Conservation (phyloP, 2,113 vertebrate species). For the Eurystomus gularis region DNA sequence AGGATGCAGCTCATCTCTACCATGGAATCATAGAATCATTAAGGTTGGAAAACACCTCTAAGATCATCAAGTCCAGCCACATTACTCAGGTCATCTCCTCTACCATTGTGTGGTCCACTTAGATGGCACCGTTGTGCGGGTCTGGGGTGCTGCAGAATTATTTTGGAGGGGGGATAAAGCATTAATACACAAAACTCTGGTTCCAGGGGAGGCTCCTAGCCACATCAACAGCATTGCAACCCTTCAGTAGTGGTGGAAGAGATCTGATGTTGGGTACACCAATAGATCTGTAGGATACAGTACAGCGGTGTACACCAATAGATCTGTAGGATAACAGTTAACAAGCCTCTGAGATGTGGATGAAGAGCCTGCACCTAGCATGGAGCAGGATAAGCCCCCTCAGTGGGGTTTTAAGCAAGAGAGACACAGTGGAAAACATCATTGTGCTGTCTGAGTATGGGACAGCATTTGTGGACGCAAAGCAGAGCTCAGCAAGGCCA, state of each 20-base stretch:
- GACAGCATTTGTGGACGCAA: neutral
- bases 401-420: neutral
- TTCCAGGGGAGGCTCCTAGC: neutral
- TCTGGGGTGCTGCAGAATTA: neutral
- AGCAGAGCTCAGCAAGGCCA: neutral
- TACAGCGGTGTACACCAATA: no score
- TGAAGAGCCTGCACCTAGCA: neutral
- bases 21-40: neutral
- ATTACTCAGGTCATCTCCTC: neutral
- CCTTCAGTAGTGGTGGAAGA: neutral
- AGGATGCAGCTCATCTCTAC: neutral
- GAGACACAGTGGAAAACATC: neutral
- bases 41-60: no score
- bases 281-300: neutral
- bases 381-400: neutral
- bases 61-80: no score
- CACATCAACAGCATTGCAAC: fast-evolving
- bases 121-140: no score
- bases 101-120: neutral
- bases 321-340: neutral
- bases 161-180: neutral
- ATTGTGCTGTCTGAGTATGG: neutral
- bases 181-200: neutral
- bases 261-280: neutral
- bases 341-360: neutral